Evolutionary conservation across 2,888 invertebrate genomes (phyloP).

Genomic region (Sericinus montela): DNA sequence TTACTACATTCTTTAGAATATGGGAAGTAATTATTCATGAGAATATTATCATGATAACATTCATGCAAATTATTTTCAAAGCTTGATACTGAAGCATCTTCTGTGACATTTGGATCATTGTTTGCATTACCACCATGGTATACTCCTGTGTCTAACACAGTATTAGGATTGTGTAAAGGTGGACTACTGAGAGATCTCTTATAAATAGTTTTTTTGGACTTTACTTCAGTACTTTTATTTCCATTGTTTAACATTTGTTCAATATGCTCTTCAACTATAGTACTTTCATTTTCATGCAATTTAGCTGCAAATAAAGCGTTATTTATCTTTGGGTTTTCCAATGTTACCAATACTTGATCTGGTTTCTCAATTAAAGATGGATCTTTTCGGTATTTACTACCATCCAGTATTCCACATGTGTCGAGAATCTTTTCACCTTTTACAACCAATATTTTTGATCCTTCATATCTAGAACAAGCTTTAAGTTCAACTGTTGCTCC

Average conservation of each 20-base stretch:
- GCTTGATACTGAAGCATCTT: constrained; percentile 87
- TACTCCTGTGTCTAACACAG: constrained; percentile 84
- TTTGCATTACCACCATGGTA: constrained; percentile 89
- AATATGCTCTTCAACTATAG: constrained; percentile 2
- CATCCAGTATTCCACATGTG: constrained; percentile 88
- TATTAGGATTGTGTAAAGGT: constrained; percentile 64
- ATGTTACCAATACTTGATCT: constrained; percentile 72
- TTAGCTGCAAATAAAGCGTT: constrained; percentile 15
- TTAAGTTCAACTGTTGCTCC: constrained; percentile 88
- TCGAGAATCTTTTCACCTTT: constrained; percentile 87
- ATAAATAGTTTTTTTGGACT: constrained; percentile 23
- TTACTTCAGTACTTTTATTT: constrained; percentile 20
- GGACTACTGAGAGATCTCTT: constrained; percentile 51
- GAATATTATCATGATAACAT: constrained; percentile 87
- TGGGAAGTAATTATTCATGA: constrained; percentile 85
- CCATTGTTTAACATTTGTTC: constrained; percentile 4
- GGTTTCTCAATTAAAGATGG: constrained; percentile 80
- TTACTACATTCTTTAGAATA: constrained; percentile 84
- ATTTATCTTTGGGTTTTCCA: constrained; percentile 51
- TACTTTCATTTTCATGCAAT: constrained; percentile 20
- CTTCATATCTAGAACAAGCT: constrained; percentile 88
- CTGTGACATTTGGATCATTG: constrained; percentile 60
- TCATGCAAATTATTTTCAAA: constrained; percentile 87
- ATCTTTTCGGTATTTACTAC: constrained; percentile 82
- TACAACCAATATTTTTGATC: constrained; percentile 89